Evolutionary conservation across 2,888 invertebrate species (phyloP).

Genomic region (Galeopsomyia nigrocyanea): DNA sequence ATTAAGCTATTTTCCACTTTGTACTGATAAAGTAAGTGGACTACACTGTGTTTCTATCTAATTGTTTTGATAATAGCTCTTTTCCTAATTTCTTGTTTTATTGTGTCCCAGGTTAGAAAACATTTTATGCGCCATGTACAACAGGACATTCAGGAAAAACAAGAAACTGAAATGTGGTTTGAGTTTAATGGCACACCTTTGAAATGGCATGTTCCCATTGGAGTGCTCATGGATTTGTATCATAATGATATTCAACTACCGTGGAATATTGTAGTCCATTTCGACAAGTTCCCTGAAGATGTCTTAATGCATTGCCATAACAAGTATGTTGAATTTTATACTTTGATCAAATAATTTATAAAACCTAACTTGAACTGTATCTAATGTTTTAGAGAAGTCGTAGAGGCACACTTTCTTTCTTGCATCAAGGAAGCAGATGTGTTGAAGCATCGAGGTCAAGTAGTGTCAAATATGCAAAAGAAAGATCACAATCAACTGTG

Average conservation of each 20-base stretch:
- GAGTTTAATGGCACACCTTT: slow-evolving; percentile 92
- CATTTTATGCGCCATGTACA: slow-evolving; percentile 89
- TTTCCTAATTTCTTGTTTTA: too few relatives aligned
- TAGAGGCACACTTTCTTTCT: slow-evolving; percentile 95
- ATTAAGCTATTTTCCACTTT: slow-evolving; percentile 93
- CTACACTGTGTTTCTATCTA: slow-evolving; percentile 15
- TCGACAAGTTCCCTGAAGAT: slow-evolving; percentile 93
- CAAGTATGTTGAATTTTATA: slow-evolving; percentile 73
- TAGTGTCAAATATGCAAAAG: slow-evolving; percentile 92
- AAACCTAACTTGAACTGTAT: slow-evolving; percentile 19
- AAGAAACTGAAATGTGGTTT: slow-evolving; percentile 93
- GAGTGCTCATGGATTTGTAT: slow-evolving; percentile 89
- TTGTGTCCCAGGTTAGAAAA: slow-evolving; percentile 79
- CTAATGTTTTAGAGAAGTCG: slow-evolving; percentile 79
- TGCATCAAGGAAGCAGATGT: slow-evolving; percentile 98
- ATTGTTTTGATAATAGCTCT: neutral
- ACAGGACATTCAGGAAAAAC: slow-evolving; percentile 77
- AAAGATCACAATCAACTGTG: slow-evolving; percentile 97
- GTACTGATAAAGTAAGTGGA: slow-evolving; percentile 88
- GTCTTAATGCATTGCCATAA: slow-evolving; percentile 88
- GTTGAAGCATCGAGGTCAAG: slow-evolving; percentile 93
- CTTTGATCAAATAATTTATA: neutral
- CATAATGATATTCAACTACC: slow-evolving; percentile 83
- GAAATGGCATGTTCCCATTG: slow-evolving; percentile 89
- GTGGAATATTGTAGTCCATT: slow-evolving; percentile 95